phyloP scores from a whole-genome alignment of 2,888 invertebrate genomes.

The Aradus depressus region DNA sequence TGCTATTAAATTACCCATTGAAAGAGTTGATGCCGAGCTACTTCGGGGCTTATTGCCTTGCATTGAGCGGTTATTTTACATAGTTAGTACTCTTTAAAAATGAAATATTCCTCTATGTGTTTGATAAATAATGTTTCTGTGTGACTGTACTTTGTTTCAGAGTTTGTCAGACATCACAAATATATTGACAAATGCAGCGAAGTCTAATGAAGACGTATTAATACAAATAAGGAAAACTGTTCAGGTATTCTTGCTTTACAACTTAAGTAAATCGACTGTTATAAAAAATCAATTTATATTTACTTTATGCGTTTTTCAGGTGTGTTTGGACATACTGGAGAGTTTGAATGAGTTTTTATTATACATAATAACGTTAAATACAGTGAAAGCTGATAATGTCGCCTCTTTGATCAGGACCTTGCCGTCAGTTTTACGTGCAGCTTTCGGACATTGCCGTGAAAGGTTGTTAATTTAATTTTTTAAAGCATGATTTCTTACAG shows the following conservation, averaged over 20 bases:
- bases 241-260: too few relatives aligned
- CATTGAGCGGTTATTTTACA: not conserved
- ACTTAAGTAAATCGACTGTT: not conserved
- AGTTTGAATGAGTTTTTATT: not conserved
- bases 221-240: too few relatives aligned
- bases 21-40: not conserved
- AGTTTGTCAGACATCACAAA: too few relatives aligned
- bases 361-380: not conserved
- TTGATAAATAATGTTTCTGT: too few relatives aligned
- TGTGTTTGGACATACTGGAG: not conserved
- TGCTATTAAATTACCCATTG: not conserved
- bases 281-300: not conserved
- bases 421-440: not conserved
- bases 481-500: too few relatives aligned
- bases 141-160: too few relatives aligned
- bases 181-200: too few relatives aligned
- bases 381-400: not conserved
- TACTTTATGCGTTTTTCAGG: not conserved
- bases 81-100: not conserved
- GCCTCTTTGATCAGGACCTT: slow-evolving; percentile 8
- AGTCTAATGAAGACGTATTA: too few relatives aligned
- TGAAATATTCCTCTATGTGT: too few relatives aligned
- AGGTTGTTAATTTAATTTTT: slow-evolving; percentile 2
- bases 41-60: not conserved
- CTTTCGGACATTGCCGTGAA: slow-evolving; percentile 7